Base-by-base conservation (phyloP, 2,888 invertebrate genomes). In the Amphipoea lucens region DNA sequence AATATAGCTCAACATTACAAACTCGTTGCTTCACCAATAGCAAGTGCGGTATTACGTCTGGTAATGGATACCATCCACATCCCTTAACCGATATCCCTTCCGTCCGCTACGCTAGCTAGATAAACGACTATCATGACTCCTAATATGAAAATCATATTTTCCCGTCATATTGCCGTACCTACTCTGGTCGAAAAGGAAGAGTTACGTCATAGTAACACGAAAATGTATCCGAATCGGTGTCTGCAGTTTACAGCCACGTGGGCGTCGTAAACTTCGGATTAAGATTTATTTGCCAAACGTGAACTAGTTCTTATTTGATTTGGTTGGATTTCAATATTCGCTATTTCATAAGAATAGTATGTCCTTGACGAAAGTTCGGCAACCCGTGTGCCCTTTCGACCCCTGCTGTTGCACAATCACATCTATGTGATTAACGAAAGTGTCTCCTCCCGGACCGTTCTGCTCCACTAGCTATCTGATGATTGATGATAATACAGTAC, bases 131-230 rank as follows among this genome's bases (percentile, higher is more conserved):
- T 79, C 84, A 79, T 86, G 76, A 79, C 73, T 83, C 63, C 42
- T 77, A 69, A 69, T 86, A 86, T 72, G 71, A 86, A 83, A 87
- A 87, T 81, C 78, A 84, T 81, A 84, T 81, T 79, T 84, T 65
- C 67, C 68, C 70, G 60, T 73, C 70, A 74, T 66, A 67, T 73
- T 70, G 36, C 71, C 63, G 12, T 73, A 65, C 20, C 65, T 23
- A 68, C 68, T 51, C 23, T 74, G 65, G 48, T 76, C 70, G 20
- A 60, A 80, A 78, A 69, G 63, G 66, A 77, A 78, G 68, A 65
- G 78, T 81, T 79, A 74, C 82, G 76, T 81, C 76, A 79, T 69
- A 57, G 69, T 57, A 70, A 48, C 76, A 78, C 54, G 29, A 82
- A 86, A 70, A 76, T 71, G 54, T 74, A 76, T 74, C 29, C 36